These are phyloP conservation scores for Pentalonia nigronervosa DNA, from an alignment of 1,140 invertebrate species.

Conservation along the genomic window DNA sequence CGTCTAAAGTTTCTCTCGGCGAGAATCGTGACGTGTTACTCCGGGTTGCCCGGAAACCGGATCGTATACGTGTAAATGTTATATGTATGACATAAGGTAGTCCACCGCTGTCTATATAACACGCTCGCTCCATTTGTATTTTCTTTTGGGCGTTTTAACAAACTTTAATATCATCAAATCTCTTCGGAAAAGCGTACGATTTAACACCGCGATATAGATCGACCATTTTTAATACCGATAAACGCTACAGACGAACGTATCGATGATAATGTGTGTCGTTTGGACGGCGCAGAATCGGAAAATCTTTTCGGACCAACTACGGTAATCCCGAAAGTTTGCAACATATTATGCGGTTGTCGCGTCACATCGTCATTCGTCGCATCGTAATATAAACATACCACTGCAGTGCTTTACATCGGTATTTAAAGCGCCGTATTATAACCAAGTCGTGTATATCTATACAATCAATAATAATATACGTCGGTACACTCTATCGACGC, in stretches of 20 bases:
- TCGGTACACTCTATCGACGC: not conserved
- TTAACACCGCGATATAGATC: not conserved
- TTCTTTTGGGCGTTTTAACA: not conserved
- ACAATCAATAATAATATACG: not conserved
- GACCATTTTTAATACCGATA: not conserved
- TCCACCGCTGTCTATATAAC: not conserved
- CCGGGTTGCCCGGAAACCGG: constrained; percentile 24
- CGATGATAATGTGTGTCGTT: not conserved
- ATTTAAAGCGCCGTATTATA: not conserved
- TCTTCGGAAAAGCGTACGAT: not conserved
- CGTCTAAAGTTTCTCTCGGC: not conserved
- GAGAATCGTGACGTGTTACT: constrained; percentile 9
- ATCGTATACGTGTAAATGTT: not conserved
- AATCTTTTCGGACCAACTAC: not conserved
- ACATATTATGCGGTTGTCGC: not conserved
- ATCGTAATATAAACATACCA: too few relatives aligned
- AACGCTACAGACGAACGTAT: not conserved
- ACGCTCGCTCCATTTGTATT: not conserved
- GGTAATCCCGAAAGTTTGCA: not conserved
- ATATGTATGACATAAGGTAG: not conserved
- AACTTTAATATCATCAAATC: not conserved
- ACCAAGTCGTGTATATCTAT: not conserved
- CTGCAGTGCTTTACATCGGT: too few relatives aligned
- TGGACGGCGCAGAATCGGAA: not conserved
- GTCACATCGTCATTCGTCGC: too few relatives aligned